Evolutionary conservation across 1,140 invertebrate genomes (phyloP).

Genomic region (Drosophila tani): DNA sequence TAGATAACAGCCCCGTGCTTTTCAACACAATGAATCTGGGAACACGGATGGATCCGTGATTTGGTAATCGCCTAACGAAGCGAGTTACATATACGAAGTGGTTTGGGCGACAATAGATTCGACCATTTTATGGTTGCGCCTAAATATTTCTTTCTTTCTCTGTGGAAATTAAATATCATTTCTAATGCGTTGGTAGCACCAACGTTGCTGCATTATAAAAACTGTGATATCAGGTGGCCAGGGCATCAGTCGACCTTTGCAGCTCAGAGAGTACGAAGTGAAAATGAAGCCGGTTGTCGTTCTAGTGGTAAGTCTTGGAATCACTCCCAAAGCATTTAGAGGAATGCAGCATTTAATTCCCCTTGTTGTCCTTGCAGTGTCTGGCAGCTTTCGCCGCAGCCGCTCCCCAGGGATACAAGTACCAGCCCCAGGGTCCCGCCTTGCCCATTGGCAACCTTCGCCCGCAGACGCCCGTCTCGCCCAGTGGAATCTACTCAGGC

Average conservation of each 20-base stretch:
- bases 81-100: constrained; percentile 43
- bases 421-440: constrained; percentile 47
- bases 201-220: constrained; percentile 63
- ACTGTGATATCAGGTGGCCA: constrained; percentile 42
- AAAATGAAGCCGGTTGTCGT: constrained; percentile 67
- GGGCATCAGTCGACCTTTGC: constrained; percentile 64
- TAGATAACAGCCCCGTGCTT: constrained; percentile 60
- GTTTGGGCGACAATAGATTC: constrained; percentile 63
- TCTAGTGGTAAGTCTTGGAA: constrained; percentile 63
- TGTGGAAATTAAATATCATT: constrained; percentile 48
- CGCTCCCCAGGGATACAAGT: constrained; percentile 74
- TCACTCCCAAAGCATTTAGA: not conserved
- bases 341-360: not conserved
- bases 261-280: constrained; percentile 40
- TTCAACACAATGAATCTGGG: constrained; percentile 52
- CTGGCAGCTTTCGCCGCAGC: constrained; percentile 50
- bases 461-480: constrained; percentile 62
- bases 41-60: constrained; percentile 71
- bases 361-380: constrained; percentile 43
- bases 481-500: constrained; percentile 63
- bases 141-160: constrained; percentile 44
- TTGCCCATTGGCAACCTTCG: constrained; percentile 65
- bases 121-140: constrained; percentile 62
- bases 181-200: constrained; percentile 19
- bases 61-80: constrained; percentile 60